Percentiles rank a stretch among this genome's conserved stretches.
phyloP scores from a whole-genome alignment of 2,888 invertebrate genomes.

The Bembecia ichneumoniformis region DNA sequence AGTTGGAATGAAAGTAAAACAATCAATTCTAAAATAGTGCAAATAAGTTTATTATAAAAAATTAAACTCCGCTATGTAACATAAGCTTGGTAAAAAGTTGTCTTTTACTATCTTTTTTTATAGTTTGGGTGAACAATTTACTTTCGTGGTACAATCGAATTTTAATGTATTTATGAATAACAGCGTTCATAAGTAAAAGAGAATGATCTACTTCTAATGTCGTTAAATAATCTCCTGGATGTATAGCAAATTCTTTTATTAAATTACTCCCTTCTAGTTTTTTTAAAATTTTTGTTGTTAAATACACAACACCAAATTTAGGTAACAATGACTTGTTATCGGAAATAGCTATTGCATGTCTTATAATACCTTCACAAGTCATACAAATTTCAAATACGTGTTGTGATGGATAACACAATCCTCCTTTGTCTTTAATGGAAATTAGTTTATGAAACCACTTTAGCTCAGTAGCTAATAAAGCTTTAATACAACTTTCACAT shows the following conservation, averaged over 20 bases:
- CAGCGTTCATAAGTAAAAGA: neutral
- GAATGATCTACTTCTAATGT: neutral
- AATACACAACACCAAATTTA: neutral
- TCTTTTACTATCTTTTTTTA: too few relatives aligned
- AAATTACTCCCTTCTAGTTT: neutral
- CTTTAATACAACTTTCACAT: too few relatives aligned
- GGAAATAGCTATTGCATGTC: neutral
- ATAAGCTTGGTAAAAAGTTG: too few relatives aligned
- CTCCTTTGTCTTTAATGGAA: too few relatives aligned
- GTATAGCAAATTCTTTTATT: neutral
- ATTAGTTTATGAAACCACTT: too few relatives aligned
- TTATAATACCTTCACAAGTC: neutral
- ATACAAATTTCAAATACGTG: neutral
- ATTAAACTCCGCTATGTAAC: too few relatives aligned
- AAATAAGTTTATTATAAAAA: too few relatives aligned
- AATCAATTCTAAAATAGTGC: too few relatives aligned
- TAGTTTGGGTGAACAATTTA: too few relatives aligned
- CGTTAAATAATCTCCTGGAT: neutral
- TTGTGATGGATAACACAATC: too few relatives aligned
- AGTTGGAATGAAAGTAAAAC: too few relatives aligned
- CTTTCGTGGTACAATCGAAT: neutral
- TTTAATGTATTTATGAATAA: neutral
- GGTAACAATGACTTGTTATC: neutral
- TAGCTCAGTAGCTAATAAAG: too few relatives aligned
- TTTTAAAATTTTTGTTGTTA: neutral